A percentile compares a stretch with the other conserved stretches of the same genome.
Conservation (phyloP, 92 coral and sea anemone species). For the Hydrozoanthus gracilis region DNA sequence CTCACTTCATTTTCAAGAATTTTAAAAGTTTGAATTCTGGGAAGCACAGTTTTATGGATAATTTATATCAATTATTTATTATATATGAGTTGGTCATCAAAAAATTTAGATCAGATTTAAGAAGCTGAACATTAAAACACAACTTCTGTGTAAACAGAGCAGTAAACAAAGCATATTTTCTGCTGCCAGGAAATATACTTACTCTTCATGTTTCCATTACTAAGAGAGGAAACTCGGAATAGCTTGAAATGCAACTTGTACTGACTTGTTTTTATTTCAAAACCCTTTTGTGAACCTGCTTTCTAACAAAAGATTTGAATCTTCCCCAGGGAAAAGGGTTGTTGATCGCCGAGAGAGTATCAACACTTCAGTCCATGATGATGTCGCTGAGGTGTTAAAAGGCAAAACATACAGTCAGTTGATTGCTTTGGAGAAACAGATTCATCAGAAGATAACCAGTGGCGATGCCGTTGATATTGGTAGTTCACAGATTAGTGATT, state of each 20-base stretch:
- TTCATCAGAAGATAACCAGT: conserved; percentile 86
- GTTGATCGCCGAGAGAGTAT: conserved; percentile 91
- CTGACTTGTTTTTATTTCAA: neutral
- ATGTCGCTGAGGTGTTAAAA: conserved; percentile 82
- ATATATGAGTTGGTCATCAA: no score
- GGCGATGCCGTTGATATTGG: conserved; percentile 99
- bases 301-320: neutral
- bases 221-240: no score
- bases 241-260: neutral
- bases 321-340: conserved; percentile 31
- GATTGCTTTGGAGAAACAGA: conserved; percentile 85
- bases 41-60: no score
- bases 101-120: no score
- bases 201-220: no score
- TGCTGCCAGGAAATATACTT: no score
- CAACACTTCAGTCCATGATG: conserved; percentile 84
- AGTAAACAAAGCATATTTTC: no score
- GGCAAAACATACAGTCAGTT: conserved; percentile 92
- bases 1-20: no score
- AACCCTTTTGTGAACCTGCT: neutral
- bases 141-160: no score
- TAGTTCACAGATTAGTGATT: conserved; percentile 5
- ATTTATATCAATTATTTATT: no score
- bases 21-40: no score
- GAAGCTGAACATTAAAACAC: no score